Evolutionary conservation across 1,140 invertebrate genomes (phyloP), one percentile per base, ranked within the genome.

Genomic region (Tetraneura akinire): DNA sequence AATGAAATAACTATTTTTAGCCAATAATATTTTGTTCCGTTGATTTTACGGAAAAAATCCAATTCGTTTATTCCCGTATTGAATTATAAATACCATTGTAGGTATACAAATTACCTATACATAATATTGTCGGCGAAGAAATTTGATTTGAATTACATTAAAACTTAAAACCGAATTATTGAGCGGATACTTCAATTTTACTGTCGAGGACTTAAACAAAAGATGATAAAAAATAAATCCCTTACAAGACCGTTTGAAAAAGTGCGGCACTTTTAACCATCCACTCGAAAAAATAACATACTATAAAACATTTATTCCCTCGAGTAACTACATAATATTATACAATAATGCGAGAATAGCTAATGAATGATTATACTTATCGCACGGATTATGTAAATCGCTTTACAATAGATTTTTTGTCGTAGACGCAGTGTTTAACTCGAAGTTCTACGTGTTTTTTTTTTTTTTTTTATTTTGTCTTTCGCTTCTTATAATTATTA

Each of bases 311-410:
- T 68, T 42, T 37, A n/a, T 45, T 45, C 21, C 1, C 53, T 10
- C 21, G 53, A 6, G 23, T 23, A n/a, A n/a, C n/a, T n/a, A n/a
- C n/a, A n/a, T n/a, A n/a, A n/a, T n/a, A n/a, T n/a, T n/a, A n/a
- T 51, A 32, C 45, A 26, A 62, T 32, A 26, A 29, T n/a, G 42
- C 5, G 37, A 21, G 55, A 78, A 78, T 78, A 29, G 55, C 47
- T 62, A 78, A 78, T 78, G 55, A 78, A 78, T 45, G 29, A 76
- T 76, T 60, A 78, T 78, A 57, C 73, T 76, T 60, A 76, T 45
- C 16, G 23, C 21, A 47, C 37, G 23, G 53, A 78, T 78, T 78
- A 78, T 78, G 74, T 47, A 78, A 78, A 78, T 78, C n/a, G 16
- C 16, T 78, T 37, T 45, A 13, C 4, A n/a, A 47, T 3, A 78